Evolutionary conservation across 2,113 vertebrate genomes (phyloP), one percentile per base, ranked within the genome.

Genomic region (Nyctibius bracteatus): DNA sequence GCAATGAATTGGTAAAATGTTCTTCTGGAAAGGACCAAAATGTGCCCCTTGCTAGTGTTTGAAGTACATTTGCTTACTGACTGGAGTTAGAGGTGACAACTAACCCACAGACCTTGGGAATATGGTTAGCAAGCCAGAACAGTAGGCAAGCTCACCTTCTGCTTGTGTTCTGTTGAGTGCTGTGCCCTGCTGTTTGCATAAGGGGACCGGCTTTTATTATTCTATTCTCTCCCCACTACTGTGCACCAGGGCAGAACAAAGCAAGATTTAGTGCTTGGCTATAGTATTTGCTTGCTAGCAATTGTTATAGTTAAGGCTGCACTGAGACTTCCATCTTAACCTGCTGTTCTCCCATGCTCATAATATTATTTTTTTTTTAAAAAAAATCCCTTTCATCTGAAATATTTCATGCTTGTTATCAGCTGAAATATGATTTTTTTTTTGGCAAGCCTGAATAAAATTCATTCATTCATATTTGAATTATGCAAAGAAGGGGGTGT

Each of bases 381-480:
- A 37, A 73, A 65, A 37, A 81, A 39, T 24, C 22, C 51, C 75
- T 94, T 96, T 94, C 78, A 77, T 92, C 66, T 96, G 71, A 92
- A 92, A 55, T 86, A 88, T 95, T 94, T 95, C 84, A 87, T 94
- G 92, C 94, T 90, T 95, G 70, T 74, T 95, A 94, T 92, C 95
- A 94, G 89, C 81, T 91, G 83, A 95, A 93, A 90, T 95, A 81
- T 41, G 59, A 47, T 57, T 73, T 81, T 75, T 79, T 70, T 35
- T 96, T 96, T 63, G 59, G 59, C 63, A 88, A 95, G 90, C 54
- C 44, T 92, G 75, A 94, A 86, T 95, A 95, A 97, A 97, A 94
- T 93, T 93, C 75, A 92, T 96, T 96, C 95, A 96, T 88, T 96
- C 80, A 55, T 79, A 84, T 87, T 91, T 95, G 88, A 96, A 92